Evolutionary conservation across 2,888 invertebrate genomes (phyloP), one percentile per base, ranked within the genome.

Genomic region (Cheilosia grossa): DNA sequence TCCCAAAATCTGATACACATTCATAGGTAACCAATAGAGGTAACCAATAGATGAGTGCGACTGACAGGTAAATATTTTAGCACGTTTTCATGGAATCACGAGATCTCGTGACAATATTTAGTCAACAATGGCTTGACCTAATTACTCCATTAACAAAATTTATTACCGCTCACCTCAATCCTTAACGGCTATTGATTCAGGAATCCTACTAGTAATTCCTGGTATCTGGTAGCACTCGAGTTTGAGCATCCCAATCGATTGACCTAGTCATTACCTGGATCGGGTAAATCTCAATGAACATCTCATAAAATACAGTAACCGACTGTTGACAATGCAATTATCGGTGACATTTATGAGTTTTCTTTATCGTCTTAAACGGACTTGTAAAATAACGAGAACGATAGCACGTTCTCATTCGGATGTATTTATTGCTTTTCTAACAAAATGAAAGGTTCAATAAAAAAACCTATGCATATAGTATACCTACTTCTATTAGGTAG

Each of bases 321-420:
- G 58, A 59, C 56, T 69, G 79, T 61, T 56, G 83, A 69, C 70
- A 64, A 64, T 40, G 56, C 79, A 74, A 58, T 83, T 80, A 80
- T 83, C 80, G 19, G 59, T 70, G 83, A 83, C 83, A 83, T 80
- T 83, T 83, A 83, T 83, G 83, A 80, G 64, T 77, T 80, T 79
- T 67, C 51, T 59, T 58, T 82, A 61, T 67, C 72, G 72, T 56
- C 54, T 82, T 61, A 54, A 82, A 67, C 54, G 44, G 78, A 40
- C 37, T 51, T 77, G 67, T 61, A 49, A 47, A 54, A 49, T 30
- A 61, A 64, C 33, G 21, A 72, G 77, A 82, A 42, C 82, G 82
- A 72, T 82, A 40, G 33, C 27, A n/a, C n/a, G n/a, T 37, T 3
- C 44, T 53, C 66, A 66, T 79, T 72, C 59, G 53, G n/a, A 44